Evolutionary conservation across 2,113 vertebrate species (phyloP), one percentile per base, ranked within the genome.

Genomic region (Toxotes jaculatrix): DNA sequence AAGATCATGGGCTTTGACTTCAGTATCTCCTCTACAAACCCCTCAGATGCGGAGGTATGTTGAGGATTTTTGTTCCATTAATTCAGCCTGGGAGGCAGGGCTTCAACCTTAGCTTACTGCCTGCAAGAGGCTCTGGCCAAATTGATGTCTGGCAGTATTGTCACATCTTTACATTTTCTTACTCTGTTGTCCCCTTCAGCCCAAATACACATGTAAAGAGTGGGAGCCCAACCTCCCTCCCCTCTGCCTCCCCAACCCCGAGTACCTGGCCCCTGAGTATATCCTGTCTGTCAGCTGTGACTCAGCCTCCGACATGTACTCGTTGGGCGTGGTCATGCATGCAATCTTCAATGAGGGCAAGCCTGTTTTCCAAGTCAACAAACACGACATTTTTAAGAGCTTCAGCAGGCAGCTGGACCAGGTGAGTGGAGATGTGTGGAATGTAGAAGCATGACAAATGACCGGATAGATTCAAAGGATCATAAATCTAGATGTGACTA

Each of bases 1-100:
- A 99, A 99, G 95, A 99, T 99, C 89, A 99, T 98, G 97, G 98
- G 98, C 63, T 99, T 99, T 88, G 98, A 99, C 94, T 99, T 99
- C 93, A 98, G 96, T 91, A 96, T 98, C 88, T 97, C 97, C 7
- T 97, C 98, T 21, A 93, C 84, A 77, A 99, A 99, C 94, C 96
- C 97, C 9, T 97, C 97, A 7, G 97, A 99, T 31, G 93, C 97
- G 62, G 97, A 99, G 96, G 98, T 99, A 51, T 81, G 68, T 61
- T 67, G 4, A 8, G 3, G 9, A 47, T 9, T 9, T 16, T 31
- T 56, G 4, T 5, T 36, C 17, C 36, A 9, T 74, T 4, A 23
- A 19, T 49, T 27, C 7, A 32, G 5, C 13, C 34, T 60, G 10
- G 23, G 16, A 57, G 61, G 49, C 34, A 12, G 14, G 14, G 64